phyloP scores from a whole-genome alignment of 2,113 vertebrate species.

The Pterocles gutturalis region DNA sequence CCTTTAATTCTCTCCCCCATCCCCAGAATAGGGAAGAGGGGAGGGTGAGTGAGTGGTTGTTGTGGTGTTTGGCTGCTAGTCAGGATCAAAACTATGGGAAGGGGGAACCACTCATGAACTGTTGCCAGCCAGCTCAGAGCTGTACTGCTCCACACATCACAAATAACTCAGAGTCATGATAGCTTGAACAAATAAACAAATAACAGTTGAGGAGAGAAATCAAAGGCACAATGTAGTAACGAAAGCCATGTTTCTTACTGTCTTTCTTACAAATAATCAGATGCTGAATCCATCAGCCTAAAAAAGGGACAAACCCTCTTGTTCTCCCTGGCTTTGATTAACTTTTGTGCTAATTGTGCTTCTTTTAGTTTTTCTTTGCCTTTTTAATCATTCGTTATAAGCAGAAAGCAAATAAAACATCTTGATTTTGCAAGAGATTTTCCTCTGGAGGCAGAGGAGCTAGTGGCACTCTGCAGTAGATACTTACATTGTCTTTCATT shows the following conservation, averaged over 20 bases:
- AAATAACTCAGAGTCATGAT: constrained; percentile 48
- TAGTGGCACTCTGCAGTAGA: not conserved
- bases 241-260: not conserved
- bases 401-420: not conserved
- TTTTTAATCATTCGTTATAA: not conserved
- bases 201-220: constrained; percentile 33
- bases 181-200: constrained; percentile 45
- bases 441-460: not conserved
- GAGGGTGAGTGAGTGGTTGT: no score
- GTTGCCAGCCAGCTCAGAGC: not conserved
- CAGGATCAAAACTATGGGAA: no score
- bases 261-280: not conserved
- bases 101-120: not conserved
- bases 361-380: not conserved
- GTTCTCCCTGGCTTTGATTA: not conserved
- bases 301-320: not conserved
- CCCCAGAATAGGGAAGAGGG: no score
- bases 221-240: constrained; percentile 30
- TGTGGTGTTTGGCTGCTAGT: no score
- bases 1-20: no score
- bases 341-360: not conserved
- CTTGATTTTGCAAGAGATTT: not conserved
- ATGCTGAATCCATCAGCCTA: not conserved
- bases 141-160: not conserved
- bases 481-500: not conserved